phyloP scores from a whole-genome alignment of 2,888 invertebrate genomes.

The Limenitis camilla region DNA sequence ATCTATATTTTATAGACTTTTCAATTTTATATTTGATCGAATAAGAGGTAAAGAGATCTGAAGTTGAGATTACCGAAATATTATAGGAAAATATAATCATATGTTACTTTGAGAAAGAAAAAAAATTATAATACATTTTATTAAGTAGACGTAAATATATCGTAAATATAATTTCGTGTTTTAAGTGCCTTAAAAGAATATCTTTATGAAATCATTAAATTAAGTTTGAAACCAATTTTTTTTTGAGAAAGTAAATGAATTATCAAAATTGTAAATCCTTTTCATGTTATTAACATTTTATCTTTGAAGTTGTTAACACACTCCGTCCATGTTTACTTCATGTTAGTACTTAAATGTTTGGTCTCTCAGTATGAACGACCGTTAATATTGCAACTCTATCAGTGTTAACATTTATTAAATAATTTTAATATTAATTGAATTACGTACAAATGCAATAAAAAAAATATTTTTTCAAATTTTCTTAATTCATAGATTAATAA shows the following conservation, averaged over 20 bases:
- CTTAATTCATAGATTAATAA: no score
- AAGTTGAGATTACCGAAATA: conserved; percentile 66
- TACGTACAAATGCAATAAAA: no score
- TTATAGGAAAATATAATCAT: conserved; percentile 36
- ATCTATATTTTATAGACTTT: conserved; percentile 54
- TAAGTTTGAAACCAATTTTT: no score
- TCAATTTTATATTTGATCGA: conserved; percentile 35
- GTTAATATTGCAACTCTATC: conserved; percentile 15
- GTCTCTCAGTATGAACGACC: conserved; percentile 35
- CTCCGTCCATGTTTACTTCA: conserved; percentile 67
- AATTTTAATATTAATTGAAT: not conserved
- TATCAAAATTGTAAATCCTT: conserved; percentile 6
- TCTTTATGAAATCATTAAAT: not conserved
- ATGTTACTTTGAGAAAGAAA: conserved; percentile 11
- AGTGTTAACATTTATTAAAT: conserved; percentile 17
- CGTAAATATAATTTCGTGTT: conserved; percentile 6
- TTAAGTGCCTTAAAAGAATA: not conserved
- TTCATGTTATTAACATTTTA: conserved; percentile 5
- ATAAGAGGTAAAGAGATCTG: conserved; percentile 57
- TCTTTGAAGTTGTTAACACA: conserved; percentile 37
- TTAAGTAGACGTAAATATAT: conserved; percentile 20
- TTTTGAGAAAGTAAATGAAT: not conserved
- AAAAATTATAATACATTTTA: conserved; percentile 9
- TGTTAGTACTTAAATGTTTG: conserved; percentile 68
- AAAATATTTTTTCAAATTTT: no score